These are phyloP conservation scores for Prosopocoilus inquinatus DNA, from an alignment of 2,888 invertebrate genomes.

Conservation along the genomic window DNA sequence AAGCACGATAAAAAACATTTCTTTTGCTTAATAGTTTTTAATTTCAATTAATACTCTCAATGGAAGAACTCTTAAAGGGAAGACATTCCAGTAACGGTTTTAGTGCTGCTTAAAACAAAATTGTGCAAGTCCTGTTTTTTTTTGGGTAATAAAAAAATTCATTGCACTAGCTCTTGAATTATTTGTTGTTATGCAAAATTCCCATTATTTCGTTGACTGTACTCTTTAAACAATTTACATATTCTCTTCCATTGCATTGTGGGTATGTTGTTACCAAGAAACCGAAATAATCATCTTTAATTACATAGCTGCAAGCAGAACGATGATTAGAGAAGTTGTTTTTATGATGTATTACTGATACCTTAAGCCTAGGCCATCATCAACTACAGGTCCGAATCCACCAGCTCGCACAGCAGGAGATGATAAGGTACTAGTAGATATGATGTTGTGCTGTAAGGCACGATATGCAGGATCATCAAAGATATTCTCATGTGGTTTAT, in stretches of 20 bases:
- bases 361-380: conserved; percentile 91
- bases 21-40: no score
- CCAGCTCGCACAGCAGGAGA: conserved; percentile 85
- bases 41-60: no score
- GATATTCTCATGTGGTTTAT: conserved; percentile 57
- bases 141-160: not conserved
- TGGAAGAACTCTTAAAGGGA: no score
- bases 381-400: conserved; percentile 90
- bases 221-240: conserved; percentile 66
- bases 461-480: conserved; percentile 76
- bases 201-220: conserved; percentile 68
- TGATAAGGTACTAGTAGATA: conserved; percentile 93
- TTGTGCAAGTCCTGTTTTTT: no score
- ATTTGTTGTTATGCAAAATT: conserved; percentile 24
- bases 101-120: no score
- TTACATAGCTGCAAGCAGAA: conserved; percentile 70
- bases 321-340: not conserved
- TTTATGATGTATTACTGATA: conserved; percentile 53
- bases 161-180: not conserved
- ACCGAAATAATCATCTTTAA: conserved; percentile 78
- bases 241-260: conserved; percentile 68
- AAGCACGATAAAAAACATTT: no score
- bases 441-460: conserved; percentile 79
- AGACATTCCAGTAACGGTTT: no score
- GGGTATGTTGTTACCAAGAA: conserved; percentile 80